These are phyloP conservation scores for Australoheros scitulus DNA, from an alignment of 2,113 vertebrate species.

Conservation along the genomic window DNA sequence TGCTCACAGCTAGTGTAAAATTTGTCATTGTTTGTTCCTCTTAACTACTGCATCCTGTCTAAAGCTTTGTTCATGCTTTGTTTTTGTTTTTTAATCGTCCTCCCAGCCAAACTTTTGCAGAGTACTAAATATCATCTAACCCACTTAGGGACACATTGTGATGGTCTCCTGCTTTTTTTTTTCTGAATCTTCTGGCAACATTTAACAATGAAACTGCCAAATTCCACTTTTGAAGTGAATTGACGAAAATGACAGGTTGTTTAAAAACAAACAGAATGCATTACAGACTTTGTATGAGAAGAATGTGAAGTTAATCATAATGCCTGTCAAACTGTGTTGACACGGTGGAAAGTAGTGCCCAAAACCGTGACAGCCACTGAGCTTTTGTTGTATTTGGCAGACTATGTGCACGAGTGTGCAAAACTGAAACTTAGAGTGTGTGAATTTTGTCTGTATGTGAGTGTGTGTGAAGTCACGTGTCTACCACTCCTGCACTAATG, in stretches of 20 bases:
- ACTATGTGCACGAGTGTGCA: constrained; percentile 9
- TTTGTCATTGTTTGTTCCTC: neutral
- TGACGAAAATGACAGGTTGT: constrained; percentile 25
- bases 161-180: neutral
- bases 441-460: constrained; percentile 16
- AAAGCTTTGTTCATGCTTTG: neutral
- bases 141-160: neutral
- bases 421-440: constrained; percentile 35
- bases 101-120: neutral
- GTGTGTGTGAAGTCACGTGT: constrained; percentile 55
- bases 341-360: constrained; percentile 22
- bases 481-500: constrained; percentile 28
- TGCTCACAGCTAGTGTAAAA: too few relatives aligned
- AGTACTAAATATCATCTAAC: neutral
- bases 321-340: constrained; percentile 56
- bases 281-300: neutral
- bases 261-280: constrained; percentile 17
- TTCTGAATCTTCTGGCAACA: neutral
- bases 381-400: constrained; percentile 58
- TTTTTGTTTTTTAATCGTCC: neutral
- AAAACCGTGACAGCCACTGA: constrained; percentile 51
- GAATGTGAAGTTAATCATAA: neutral
- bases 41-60: neutral
- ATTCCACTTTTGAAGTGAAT: neutral
- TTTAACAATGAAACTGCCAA: neutral